Conservation (phyloP, 2,113 vertebrate genomes). For the Corythoichthys haematopterus region DNA sequence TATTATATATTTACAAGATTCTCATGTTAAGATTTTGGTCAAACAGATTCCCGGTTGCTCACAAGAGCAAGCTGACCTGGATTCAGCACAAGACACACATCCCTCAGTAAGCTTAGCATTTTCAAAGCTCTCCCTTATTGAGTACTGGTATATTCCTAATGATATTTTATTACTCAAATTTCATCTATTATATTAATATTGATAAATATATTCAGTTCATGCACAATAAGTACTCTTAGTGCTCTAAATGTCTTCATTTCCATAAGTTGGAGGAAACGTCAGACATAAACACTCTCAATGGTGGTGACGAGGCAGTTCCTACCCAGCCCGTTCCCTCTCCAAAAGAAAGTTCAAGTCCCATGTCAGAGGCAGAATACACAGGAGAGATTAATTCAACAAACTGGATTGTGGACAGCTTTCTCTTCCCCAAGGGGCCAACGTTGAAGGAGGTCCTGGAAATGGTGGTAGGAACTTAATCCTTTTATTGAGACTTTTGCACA, state of each 20-base stretch:
- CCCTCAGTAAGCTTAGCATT: conserved; percentile 40
- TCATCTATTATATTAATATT: background rate
- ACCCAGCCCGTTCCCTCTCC: conserved; percentile 32
- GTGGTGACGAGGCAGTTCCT: conserved; percentile 7
- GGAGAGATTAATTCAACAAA: conserved; percentile 62
- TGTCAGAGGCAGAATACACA: conserved; percentile 41
- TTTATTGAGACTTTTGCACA: background rate
- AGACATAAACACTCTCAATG: background rate
- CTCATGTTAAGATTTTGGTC: background rate
- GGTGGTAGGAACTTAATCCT: conserved; percentile 73
- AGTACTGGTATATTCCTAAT: background rate
- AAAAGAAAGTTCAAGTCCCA: conserved; percentile 37
- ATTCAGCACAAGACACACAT: conserved; percentile 28
- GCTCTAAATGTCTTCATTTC: background rate
- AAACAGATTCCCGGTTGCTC: conserved; percentile 48
- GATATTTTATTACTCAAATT: background rate
- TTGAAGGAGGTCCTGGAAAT: conserved; percentile 89
- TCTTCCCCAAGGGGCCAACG: conserved; percentile 77
- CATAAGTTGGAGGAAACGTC: conserved; percentile 32
- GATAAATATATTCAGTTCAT: background rate
- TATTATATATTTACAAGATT: background rate
- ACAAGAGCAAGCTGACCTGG: conserved; percentile 37
- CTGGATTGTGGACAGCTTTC: conserved; percentile 86
- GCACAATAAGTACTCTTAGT: background rate
- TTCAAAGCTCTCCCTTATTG: background rate